A percentile compares a stretch with the other conserved stretches of the same genome.
Evolutionary conservation across 1,140 invertebrate genomes (phyloP).

Genomic region (Sarcophaga peregrina): DNA sequence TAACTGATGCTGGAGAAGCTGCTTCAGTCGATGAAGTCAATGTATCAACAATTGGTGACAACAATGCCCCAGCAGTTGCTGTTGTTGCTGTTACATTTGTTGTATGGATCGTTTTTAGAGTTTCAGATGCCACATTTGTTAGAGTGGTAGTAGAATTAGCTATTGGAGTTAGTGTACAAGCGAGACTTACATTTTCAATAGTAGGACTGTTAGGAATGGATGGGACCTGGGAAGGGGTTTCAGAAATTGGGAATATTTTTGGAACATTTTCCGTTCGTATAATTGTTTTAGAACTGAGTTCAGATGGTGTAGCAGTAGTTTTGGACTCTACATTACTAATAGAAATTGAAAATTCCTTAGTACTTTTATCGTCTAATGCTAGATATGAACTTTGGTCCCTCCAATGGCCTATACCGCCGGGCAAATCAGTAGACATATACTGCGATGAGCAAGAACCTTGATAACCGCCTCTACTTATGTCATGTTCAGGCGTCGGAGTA

Average conservation of each 20-base stretch:
- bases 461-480: slow-evolving; percentile 61
- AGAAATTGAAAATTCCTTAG: not conserved
- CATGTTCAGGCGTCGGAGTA: slow-evolving; percentile 68
- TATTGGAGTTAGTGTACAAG: slow-evolving; percentile 64
- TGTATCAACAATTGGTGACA: slow-evolving; percentile 55
- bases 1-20: slow-evolving; percentile 38
- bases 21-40: slow-evolving; percentile 52
- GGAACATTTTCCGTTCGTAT: slow-evolving; percentile 17
- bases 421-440: slow-evolving; percentile 78
- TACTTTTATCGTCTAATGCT: slow-evolving; percentile 59
- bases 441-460: slow-evolving; percentile 70
- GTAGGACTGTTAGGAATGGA: slow-evolving; percentile 21
- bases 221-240: not conserved
- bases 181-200: slow-evolving; percentile 51
- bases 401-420: slow-evolving; percentile 84
- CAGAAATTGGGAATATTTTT: not conserved
- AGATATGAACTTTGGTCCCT: slow-evolving; percentile 85
- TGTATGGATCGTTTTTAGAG: slow-evolving; percentile 56
- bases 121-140: slow-evolving; percentile 56
- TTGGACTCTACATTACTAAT: not conserved
- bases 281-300: slow-evolving; percentile 19
- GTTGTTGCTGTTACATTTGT: slow-evolving; percentile 57
- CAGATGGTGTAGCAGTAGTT: slow-evolving; percentile 33
- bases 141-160: slow-evolving; percentile 63
- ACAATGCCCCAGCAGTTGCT: slow-evolving; percentile 54